Base-by-base conservation (phyloP, 2,888 invertebrate genomes). In the Rhagonycha fulva region DNA sequence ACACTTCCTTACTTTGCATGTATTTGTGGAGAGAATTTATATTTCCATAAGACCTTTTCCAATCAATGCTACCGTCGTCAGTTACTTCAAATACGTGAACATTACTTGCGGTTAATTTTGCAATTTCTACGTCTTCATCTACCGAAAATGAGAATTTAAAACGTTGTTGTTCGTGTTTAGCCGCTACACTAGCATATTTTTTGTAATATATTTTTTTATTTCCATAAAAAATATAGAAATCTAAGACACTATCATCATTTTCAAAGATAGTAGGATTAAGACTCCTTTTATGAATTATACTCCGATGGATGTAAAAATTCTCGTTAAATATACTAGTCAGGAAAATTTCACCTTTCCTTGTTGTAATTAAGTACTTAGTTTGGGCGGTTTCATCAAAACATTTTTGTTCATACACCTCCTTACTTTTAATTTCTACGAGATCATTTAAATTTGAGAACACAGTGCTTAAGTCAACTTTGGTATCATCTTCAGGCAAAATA, bases 301-400 rank as follows among this genome's bases (percentile, higher is more conserved):
- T 19, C 62, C 77, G 74, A 9, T 66, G 10, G 26, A 77, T 71
- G 71, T 77, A 77, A 28, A 75, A 75, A 14, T 72, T 28, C n/a
- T 30, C 30, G n/a, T 75, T 75, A 32, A 69, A 77, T 32, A 77
- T 67, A 62, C 19, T 19, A 11, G 14, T 63, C 14, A 77, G 62
- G 14, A 23, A 66, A 9, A 72, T 24, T 19, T 67, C 72, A n/a
- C n/a, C 14, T 0, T 72, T 47, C 47, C 66, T 63, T 4, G 23
- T n/a, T 3, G 23, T 60, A n/a, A 77, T 69, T 9, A 69, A 62
- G 62, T 75, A 75, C n/a, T 72, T 61, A 5, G 66, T 75, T 70
- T 77, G 75, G 14, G 66, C 14, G 9, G 47, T 72, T 47, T 77
- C 61, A 5, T 75, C 14, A 11, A 74, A 62, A 70, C 75, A 77